Percentiles rank a stretch among this genome's conserved stretches.
Conservation (phyloP, 2,888 invertebrate genomes). For the Podabrus alpinus region DNA sequence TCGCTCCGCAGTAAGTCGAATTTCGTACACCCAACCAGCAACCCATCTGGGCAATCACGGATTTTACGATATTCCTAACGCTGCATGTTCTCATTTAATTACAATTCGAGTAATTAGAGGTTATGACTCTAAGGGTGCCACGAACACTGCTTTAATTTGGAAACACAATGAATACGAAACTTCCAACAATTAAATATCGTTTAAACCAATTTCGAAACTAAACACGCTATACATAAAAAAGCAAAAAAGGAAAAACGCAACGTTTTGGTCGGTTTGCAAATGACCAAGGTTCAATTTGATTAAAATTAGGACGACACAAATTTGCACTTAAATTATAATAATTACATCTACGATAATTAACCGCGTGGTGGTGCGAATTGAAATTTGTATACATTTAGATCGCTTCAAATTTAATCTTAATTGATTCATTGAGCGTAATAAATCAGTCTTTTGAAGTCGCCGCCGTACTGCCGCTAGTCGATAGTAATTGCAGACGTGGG, state of each 20-base stretch:
- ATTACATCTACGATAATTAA: neutral
- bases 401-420: conserved; percentile 46
- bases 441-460: conserved; percentile 45
- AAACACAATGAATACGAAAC: conserved; percentile 13
- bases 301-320: neutral
- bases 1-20: too few species aligned
- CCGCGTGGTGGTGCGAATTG: conserved; percentile 11
- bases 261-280: neutral
- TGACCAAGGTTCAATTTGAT: neutral
- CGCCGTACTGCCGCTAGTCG: conserved; percentile 28
- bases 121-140: conserved; percentile 12
- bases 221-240: neutral
- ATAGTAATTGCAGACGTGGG: conserved; percentile 31
- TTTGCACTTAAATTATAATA: neutral
- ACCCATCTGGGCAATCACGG: neutral
- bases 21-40: neutral
- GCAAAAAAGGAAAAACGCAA: neutral
- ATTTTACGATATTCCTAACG: neutral
- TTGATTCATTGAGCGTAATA: conserved; percentile 45
- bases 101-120: conserved; percentile 16
- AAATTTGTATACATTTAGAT: conserved; percentile 20
- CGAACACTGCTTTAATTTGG: conserved; percentile 14
- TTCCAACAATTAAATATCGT: conserved; percentile 15
- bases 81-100: conserved; percentile 15
- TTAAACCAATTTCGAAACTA: neutral